Evolutionary conservation across 2,888 invertebrate genomes (phyloP), one percentile per base, ranked within the genome.

Genomic region (Meliscaeva auricollis): DNA sequence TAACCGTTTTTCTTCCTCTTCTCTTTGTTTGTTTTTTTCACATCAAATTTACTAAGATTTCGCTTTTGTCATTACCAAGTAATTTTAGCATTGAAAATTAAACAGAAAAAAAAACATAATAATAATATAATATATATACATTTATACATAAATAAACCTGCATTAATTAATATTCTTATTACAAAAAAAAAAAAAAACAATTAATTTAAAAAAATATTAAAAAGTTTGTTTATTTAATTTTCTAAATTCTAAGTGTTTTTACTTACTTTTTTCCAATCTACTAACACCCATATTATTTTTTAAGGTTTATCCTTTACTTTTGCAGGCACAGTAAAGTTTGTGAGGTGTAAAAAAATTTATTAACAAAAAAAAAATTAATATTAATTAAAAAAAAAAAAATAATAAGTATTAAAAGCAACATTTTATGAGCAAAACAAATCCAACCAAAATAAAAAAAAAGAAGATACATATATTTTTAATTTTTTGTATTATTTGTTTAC

Each of bases 241-340:
- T 64, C 60, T 50, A 70, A 83, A 68, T 54, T 87, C 79, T 79
- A 82, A 83, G 87, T 74, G 76, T 90, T 91, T 89, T 90, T 90
- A 91, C 89, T 90, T 90, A 91, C 90, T 91, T 91, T 91, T 91
- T 90, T 92, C 90, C 89, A 90, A 91, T 91, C 91, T 89, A 92
- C 92, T 92, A 92, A 92, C 92, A 91, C 91, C 90, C 92, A 90
- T 91, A 91, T 91, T 92, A 92, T 92, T 92, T 92, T 91, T 92
- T 92, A 92, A 92, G 92, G 92, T 92, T 91, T 92, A 92, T 91
- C 92, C 92, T 92, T 91, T 92, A 92, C 92, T 92, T 90, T 92
- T 92, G 91, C 92, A 92, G 92, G 92, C 92, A 92, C 92, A 92
- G 91, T 92, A 92, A 92, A 89, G 84, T 73, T 74, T 82, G 87